Base-by-base conservation (phyloP, 1,140 invertebrate genomes). In the Agraylea sexmaculata region DNA sequence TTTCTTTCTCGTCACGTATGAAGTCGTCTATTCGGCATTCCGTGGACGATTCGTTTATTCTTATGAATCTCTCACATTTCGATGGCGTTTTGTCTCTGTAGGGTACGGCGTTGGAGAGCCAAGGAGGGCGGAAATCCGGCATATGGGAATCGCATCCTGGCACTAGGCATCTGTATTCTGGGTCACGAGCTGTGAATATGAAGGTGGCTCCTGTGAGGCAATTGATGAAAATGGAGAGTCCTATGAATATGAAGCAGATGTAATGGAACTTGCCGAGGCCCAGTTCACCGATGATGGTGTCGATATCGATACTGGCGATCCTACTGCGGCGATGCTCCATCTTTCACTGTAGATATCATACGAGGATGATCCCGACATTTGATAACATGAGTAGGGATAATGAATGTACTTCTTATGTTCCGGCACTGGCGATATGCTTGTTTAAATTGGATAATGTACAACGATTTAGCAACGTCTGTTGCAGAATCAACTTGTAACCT, bases 151-250 rank as follows among this genome's bases (percentile, higher is more conserved):
- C 74, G 46, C 75, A 77, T 51, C 69, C 69, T 22, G 69, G 58
- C 40, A 77, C 61, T 19, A 62, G 53, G 49, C 75, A 78, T 53
- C 75, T 75, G 43, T 43, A 70, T 35, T 61, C 52, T 23, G 71
- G 52, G 43, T 66, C 64, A 31, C 64, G 59, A 3, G 71, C 69
- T 1, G 70, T 70, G 47, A 74, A 73, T 5, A 71, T 59, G 41
- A 70, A 74, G 4, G 59, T 63, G 15, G 72, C 53, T 2, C 61
- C 64, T 28, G 62, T 69, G 41, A 64, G 60, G 16, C 68, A 68
- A 37, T 66, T 60, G 37, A 73, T 64, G 40, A 70, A 57, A 43
- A 73, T 59, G 2, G 70, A 63, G 17, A 72, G 23, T 28, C 65
- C 64, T 20, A 74, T 62, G 19, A 72, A 51, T 13, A 58, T n/a